Evolutionary conservation across 2,888 invertebrate genomes (phyloP), one percentile per base, ranked within the genome.

Genomic region (Microplitis manilae): DNA sequence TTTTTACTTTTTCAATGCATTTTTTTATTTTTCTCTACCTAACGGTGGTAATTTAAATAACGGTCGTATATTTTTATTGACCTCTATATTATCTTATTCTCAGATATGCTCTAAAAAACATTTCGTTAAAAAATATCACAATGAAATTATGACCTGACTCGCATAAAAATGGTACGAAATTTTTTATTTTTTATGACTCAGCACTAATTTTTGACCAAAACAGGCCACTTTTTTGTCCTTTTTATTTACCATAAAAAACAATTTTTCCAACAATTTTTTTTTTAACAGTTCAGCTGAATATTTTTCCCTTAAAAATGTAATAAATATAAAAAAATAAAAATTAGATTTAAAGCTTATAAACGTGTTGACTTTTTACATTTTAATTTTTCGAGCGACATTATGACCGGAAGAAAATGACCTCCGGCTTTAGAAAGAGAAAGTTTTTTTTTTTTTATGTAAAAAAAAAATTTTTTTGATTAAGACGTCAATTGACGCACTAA

Each of bases 141-240:
- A 30, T 65, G 30, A 30, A 13, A 7, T 65, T 30, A 30, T 65
- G 17, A 13, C 30, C 65, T 30, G 17, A 65, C 17, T 30, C 13
- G 62, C 62, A 62, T 13, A 30, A 9, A 65, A 13, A 62, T 20
- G 8, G 7, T 13, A 20, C 9, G 65, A 20, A 7, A 20, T 17
- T 62, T n/a, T 15, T 17, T 17, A 65, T 30, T 65, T 65, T 65
- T 65, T 65, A 65, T 13, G 30, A 65, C 30, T 65, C 13, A 61
- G 86, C 79, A 83, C 87, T 87, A 86, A 88, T 89, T 89, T 81
- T 79, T 83, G 85, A 86, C 87, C 87, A 87, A 88, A 89, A 88
- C 85, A 87, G 88, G 86, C 84, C 85, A 84, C 69, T 84, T 87
- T 88, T 86, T 85, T 82, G 38, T 68, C 59, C 6, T 1, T 50